Conservation (phyloP, 1,140 invertebrate genomes). For the Drosophila nigrodunni region DNA sequence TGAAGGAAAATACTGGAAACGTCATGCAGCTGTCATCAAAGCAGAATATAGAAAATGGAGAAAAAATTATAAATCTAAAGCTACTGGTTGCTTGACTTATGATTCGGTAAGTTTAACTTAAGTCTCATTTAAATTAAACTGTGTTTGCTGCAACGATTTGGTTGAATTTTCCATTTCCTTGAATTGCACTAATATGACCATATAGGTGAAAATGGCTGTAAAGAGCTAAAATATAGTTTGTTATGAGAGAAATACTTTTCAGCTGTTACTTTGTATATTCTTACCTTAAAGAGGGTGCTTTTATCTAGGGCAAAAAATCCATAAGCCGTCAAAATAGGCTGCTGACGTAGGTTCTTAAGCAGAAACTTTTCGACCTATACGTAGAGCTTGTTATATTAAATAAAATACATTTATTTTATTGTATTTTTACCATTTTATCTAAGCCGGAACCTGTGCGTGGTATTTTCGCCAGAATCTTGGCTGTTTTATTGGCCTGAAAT, state of each 20-base stretch:
- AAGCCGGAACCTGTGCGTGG: conserved; percentile 67
- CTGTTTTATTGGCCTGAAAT: conserved; percentile 78
- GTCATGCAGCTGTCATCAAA: conserved; percentile 97
- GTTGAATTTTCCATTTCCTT: conserved; percentile 78
- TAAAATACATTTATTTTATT: background rate
- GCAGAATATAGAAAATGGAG: conserved; percentile 99
- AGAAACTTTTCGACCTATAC: conserved; percentile 77
- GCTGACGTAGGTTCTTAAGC: conserved; percentile 71
- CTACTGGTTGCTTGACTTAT: conserved; percentile 90
- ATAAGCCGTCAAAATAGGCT: conserved; percentile 77
- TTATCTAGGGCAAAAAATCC: conserved; percentile 76
- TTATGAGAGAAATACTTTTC: background rate
- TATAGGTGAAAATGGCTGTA: conserved; percentile 79
- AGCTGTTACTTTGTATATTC: background rate
- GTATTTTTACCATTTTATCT: conserved; percentile 64
- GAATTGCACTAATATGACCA: conserved; percentile 79
- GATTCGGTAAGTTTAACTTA: conserved; percentile 88
- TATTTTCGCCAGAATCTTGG: conserved; percentile 74
- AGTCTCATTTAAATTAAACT: conserved; percentile 2
- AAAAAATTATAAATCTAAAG: conserved; percentile 95
- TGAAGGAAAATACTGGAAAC: conserved; percentile 96
- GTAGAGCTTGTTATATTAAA: background rate
- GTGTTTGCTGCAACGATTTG: conserved; percentile 49
- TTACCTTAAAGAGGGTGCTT: conserved; percentile 78
- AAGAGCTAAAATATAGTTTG: conserved; percentile 57